Evolutionary conservation across 1,140 invertebrate genomes (phyloP), one percentile per base, ranked within the genome.

Genomic region (Nasonia vitripennis): DNA sequence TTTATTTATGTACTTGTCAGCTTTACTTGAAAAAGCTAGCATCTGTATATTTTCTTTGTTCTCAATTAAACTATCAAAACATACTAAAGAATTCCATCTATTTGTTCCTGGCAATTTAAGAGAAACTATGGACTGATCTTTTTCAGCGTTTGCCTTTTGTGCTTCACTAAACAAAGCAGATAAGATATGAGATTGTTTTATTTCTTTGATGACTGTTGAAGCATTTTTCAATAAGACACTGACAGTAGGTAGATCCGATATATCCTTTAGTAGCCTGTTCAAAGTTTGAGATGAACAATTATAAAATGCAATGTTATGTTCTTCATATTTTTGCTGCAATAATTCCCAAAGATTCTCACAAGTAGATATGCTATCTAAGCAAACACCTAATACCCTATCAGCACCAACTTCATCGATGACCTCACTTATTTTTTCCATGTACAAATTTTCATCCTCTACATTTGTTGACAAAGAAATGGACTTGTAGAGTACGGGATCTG

Each of bases 401-500:
- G 85, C 80, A 12, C 89, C 89, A 83, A 89, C 77, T 85, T 88
- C 87, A 68, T 90, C 89, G 68, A 90, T 89, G 11, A 90, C 83
- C 71, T 87, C 83, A 83, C 82, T 83, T 62, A 90, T 88, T 34
- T 88, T 75, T 20, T 88, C 78, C 48, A 88, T 79, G 9, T 90
- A 81, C 62, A 88, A 88, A 11, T 88, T 74, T 31, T 78, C 89
- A 87, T 87, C 88, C 74, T 91, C 88, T 20, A 83, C 77, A 83
- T 89, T 87, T n/a, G 37, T 81, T 81, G 81, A 87, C 37, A 87
- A 87, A 45, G 81, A 75, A 67, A 89, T 84, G n/a, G 88, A 88
- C 48, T 89, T 87, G 41, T 88, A 87, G 82, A 90, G 87, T n/a
- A 90, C 86, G 85, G 89, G 90, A 83, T 89, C 87, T 78, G 90